A percentile compares a stretch with the other conserved stretches of the same genome.
phyloP scores from a whole-genome alignment of 2,113 vertebrate genomes.

The Irena cyanogastra region DNA sequence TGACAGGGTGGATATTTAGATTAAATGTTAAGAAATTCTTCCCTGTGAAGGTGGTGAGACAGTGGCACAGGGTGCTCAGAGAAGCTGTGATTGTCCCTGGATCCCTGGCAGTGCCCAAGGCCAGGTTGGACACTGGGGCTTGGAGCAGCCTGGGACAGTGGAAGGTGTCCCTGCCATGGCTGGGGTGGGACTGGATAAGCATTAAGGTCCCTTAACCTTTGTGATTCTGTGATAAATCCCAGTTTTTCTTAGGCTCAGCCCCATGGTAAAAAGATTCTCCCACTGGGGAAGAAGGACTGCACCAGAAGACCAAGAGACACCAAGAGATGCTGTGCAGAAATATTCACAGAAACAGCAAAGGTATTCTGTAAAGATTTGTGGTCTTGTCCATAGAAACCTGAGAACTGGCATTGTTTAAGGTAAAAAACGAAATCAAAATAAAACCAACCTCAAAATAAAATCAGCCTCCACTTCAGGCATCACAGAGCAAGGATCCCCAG shows the following conservation, averaged over 20 bases:
- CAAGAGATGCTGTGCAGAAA: neutral
- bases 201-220: neutral
- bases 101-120: neutral
- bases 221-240: neutral
- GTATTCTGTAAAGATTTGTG: neutral
- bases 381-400: neutral
- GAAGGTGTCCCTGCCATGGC: neutral
- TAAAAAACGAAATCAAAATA: neutral
- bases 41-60: rapidly evolving
- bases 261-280: neutral
- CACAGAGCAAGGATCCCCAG: neutral
- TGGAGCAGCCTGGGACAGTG: rapidly evolving
- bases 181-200: rapidly evolving
- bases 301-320: neutral
- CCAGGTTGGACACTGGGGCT: rapidly evolving
- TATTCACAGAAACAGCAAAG: neutral
- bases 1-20: neutral
- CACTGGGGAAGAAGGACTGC: neutral
- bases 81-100: neutral
- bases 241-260: neutral
- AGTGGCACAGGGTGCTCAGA: rapidly evolving
- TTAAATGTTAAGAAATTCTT: neutral
- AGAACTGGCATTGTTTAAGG: rapidly evolving
- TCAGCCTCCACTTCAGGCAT: rapidly evolving
- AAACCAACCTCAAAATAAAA: neutral